Conservation (phyloP, 1,140 invertebrate genomes). For the Bombus ignitus region DNA sequence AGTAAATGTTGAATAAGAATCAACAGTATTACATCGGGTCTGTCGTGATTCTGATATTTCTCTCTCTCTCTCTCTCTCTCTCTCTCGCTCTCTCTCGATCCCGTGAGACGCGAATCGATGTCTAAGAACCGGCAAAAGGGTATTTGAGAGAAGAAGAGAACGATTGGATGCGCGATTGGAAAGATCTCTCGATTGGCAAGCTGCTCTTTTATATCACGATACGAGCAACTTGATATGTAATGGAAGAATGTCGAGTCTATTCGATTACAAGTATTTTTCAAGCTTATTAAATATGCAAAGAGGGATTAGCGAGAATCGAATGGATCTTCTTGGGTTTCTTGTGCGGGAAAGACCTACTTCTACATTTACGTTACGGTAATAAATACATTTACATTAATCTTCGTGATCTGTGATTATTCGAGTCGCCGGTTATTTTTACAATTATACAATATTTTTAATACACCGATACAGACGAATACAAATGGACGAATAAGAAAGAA, state of each 20-base stretch:
- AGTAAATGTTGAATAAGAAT: slow-evolving; percentile 38
- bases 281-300: neutral
- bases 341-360: neutral
- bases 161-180: neutral
- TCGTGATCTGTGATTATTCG: no score
- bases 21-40: neutral
- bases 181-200: neutral
- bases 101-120: slow-evolving; percentile 18
- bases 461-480: no score
- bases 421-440: no score
- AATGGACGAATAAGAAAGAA: no score
- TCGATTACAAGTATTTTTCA: neutral
- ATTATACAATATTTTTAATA: no score
- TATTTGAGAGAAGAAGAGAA: neutral
- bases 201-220: slow-evolving; percentile 7
- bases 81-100: neutral
- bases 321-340: neutral
- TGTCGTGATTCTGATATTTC: slow-evolving; percentile 24
- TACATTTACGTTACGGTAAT: no score
- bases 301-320: neutral
- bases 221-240: neutral
- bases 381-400: no score
- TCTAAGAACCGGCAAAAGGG: slow-evolving; percentile 24
- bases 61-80: neutral
- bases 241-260: neutral